A percentile compares a stretch with the other conserved stretches of the same genome.
phyloP scores from a whole-genome alignment of 2,113 vertebrate genomes.

The Erythrocebus patas region DNA sequence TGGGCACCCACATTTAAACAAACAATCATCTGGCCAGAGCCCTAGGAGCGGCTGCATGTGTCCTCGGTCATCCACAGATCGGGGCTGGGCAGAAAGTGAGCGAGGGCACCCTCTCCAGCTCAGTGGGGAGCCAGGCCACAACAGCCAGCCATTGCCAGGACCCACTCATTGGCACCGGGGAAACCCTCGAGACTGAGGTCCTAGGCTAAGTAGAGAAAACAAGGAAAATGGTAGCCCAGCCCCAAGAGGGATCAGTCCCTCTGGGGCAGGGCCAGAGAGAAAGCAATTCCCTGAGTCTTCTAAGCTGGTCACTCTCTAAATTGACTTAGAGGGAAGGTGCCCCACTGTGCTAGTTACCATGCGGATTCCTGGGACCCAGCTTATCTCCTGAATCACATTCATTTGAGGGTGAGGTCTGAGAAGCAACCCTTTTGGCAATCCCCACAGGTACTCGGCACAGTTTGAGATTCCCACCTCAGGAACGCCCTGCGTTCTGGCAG shows the following conservation, averaged over 20 bases:
- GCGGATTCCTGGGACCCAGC: not conserved
- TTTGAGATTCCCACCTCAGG: not conserved
- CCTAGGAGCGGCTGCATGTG: not conserved
- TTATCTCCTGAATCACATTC: not conserved
- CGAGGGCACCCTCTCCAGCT: not conserved
- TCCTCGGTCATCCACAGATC: not conserved
- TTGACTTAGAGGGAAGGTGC: not conserved
- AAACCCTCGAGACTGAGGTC: not conserved
- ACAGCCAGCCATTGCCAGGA: not conserved
- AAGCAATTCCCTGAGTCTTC: too few relatives aligned
- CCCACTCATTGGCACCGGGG: not conserved
- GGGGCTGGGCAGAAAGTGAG: not conserved
- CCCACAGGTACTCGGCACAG: too few relatives aligned
- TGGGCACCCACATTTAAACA: not conserved
- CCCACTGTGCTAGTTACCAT: too few relatives aligned
- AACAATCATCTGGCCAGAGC: not conserved
- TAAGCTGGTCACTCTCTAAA: not conserved
- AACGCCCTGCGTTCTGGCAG: not conserved
- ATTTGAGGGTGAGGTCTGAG: not conserved
- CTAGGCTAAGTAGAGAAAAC: not conserved
- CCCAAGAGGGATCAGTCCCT: not conserved
- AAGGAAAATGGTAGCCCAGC: not conserved
- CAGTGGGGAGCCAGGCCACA: not conserved
- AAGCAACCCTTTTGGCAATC: not conserved
- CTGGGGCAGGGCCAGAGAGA: not conserved